Conservation (phyloP, 1,140 invertebrate species). For the Triops longicaudatus region DNA sequence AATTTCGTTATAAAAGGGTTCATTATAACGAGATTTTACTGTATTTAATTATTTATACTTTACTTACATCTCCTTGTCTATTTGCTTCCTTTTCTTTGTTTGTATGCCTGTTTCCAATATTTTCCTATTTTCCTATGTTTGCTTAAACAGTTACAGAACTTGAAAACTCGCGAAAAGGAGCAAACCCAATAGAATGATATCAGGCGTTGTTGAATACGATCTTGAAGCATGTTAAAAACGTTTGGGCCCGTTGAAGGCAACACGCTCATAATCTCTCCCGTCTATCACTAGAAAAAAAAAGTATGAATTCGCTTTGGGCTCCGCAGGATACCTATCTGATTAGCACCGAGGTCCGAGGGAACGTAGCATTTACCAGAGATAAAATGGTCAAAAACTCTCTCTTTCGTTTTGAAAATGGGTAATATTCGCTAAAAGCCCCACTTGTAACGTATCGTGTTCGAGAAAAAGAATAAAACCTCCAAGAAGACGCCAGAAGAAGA, state of each 20-base stretch:
- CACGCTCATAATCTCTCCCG: background rate
- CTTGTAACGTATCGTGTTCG: too few species aligned
- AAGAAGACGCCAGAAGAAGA: background rate
- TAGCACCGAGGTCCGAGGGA: background rate
- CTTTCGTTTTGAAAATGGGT: background rate
- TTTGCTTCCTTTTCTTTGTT: too few species aligned
- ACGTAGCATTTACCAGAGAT: background rate
- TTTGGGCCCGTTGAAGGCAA: background rate
- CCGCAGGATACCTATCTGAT: constrained; percentile 5
- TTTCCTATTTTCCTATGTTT: too few species aligned
- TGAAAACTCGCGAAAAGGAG: too few species aligned
- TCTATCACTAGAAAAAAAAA: background rate
- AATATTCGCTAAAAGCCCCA: background rate
- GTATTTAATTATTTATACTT: too few species aligned
- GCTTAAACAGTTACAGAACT: too few species aligned
- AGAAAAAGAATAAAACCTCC: background rate
- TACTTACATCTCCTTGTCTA: too few species aligned
- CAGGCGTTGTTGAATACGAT: too few species aligned
- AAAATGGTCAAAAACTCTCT: constrained; percentile 8
- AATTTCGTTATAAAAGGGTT: too few species aligned
- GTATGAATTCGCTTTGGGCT: constrained; percentile 6
- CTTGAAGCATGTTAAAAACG: background rate
- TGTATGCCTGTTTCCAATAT: too few species aligned
- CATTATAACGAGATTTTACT: too few species aligned
- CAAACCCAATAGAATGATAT: too few species aligned